phyloP scores from a whole-genome alignment of 2,888 invertebrate species.

The Tetragnatha montana region DNA sequence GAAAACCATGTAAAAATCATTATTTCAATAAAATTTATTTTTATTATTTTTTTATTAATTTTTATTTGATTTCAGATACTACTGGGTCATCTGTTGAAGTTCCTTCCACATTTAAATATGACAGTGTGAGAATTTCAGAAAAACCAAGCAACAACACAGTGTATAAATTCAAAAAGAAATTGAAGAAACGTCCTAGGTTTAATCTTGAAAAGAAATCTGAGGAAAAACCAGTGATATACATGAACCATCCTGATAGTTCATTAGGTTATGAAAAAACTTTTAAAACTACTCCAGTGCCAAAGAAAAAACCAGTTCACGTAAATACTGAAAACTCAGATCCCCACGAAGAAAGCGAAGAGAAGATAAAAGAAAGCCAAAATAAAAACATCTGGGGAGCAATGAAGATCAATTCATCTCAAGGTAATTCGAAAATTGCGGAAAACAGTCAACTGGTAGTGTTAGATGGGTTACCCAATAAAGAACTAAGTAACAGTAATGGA shows the following conservation, averaged over 20 bases:
- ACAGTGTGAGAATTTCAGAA: constrained; percentile 22
- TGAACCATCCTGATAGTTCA: neutral
- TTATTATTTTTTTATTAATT: neutral
- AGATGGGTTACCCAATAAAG: neutral
- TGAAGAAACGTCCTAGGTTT: neutral
- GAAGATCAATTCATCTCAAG: neutral
- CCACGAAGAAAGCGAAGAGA: neutral
- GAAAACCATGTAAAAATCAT: too few species aligned
- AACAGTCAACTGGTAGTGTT: too few species aligned
- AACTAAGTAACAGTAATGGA: neutral
- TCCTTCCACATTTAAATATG: constrained; percentile 7
- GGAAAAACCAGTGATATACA: neutral
- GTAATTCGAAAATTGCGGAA: too few species aligned
- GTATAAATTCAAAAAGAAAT: neutral
- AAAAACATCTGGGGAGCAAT: neutral
- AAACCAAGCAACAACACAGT: neutral
- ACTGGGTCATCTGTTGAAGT: constrained; percentile 23
- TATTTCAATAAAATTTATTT: neutral
- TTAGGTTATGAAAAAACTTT: neutral
- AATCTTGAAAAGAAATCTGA: neutral
- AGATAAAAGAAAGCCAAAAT: neutral
- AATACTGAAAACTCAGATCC: neutral
- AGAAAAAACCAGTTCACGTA: neutral
- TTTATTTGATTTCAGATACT: constrained; percentile 4
- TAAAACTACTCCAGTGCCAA: neutral